Base-by-base conservation (phyloP, 2,888 invertebrate species). In the Diachrysia chrysitis region DNA sequence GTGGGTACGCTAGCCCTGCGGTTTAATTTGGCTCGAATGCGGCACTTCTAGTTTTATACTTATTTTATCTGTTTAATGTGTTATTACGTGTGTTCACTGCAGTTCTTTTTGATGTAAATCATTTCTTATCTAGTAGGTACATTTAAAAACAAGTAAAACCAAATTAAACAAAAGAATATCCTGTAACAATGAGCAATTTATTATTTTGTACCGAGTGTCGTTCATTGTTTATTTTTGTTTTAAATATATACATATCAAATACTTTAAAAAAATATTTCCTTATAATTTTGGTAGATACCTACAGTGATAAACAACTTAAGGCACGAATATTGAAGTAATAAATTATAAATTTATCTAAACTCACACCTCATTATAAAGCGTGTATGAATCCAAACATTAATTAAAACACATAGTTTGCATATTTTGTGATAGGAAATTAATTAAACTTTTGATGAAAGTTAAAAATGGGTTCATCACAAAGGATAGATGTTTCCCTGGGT, bases 341-440 rank as follows among this genome's bases (percentile, higher is more conserved):
- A 61, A 42, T 57, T 66, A 69, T 63, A 32, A 42, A 71, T 71
- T 66, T 42, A 60, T 32, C 46, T 37, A 59, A 60, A 48, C 69
- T 66, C 53, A 65, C 69, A 66, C 71, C 71, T 81, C 72, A 78
- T 80, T 79, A 82, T 73, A 65, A 66, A 69, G 23, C 70, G 65
- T 65, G 61, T 60, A 65, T 61, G 58, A 65, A 55, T 57, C 58
- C 25, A 46, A 32, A 59, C 54, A 64, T 70, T 74, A 74, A 72
- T 76, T 71, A 72, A 78, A 66, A 71, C 53, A 64, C 68, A 67
- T 67, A 73, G 74, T 76, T 79, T 75, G 69, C 71, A 76, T 78
- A 76, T 80, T 83, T 81, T 73, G 63, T 71, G 71, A 76, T 79
- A 66, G 73, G 59, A 81, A 78, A 75, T 79, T 72, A 79, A 79